Evolutionary conservation across 64 coral and sea anemone species (phyloP).

Genomic region (Actinia tenebrosa): DNA sequence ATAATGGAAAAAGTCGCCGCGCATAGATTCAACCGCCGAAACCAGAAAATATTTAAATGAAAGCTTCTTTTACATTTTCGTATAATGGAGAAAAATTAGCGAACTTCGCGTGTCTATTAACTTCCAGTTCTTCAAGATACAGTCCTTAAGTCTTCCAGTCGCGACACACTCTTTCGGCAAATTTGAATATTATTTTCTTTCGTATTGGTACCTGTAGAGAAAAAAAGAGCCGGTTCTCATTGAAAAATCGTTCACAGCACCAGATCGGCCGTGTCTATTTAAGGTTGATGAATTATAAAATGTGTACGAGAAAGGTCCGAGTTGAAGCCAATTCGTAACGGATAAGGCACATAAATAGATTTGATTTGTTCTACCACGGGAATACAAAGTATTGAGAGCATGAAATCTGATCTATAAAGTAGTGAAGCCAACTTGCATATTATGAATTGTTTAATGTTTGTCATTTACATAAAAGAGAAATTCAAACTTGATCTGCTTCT

Average conservation of each 20-base stretch:
- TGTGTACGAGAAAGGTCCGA: neutral
- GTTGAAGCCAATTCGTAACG: neutral
- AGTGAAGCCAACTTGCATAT: neutral
- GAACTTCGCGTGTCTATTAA: neutral
- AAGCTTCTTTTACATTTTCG: neutral
- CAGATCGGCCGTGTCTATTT: neutral
- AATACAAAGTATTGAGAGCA: neutral
- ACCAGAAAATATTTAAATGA: conserved; percentile 26
- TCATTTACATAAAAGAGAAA: conserved; percentile 8
- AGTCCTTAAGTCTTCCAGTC: neutral
- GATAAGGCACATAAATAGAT: neutral
- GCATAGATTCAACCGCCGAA: conserved; percentile 13
- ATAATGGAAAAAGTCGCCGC: conserved; percentile 57
- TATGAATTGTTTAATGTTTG: neutral
- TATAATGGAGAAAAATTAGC: neutral
- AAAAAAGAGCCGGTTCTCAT: neutral
- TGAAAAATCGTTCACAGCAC: neutral
- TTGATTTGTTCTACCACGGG: neutral
- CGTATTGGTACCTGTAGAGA: neutral
- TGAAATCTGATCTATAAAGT: neutral
- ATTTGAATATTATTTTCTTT: neutral
- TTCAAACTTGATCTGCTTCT: neutral
- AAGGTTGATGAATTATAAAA: neutral
- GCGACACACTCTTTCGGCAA: neutral
- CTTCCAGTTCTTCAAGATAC: neutral